Evolutionary conservation across 2,888 invertebrate species (phyloP).

Genomic region (Agrotis segetum): DNA sequence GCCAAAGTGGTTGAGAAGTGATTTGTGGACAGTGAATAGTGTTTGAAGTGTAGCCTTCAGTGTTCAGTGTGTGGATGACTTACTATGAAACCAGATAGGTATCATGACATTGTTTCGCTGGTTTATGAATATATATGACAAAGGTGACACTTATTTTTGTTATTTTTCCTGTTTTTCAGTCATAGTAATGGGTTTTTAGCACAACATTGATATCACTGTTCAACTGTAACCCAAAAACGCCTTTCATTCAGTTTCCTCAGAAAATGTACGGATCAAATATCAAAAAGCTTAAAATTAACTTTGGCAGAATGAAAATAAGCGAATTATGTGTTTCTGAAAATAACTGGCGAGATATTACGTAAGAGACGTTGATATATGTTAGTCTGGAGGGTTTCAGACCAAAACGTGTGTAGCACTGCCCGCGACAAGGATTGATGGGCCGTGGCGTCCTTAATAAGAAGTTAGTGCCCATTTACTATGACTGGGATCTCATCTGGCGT

Average conservation of each 20-base stretch:
- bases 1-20: slow-evolving; percentile 21
- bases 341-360: slow-evolving; percentile 57
- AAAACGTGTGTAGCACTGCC: slow-evolving; percentile 48
- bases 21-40: slow-evolving; percentile 19
- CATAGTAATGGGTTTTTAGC: slow-evolving; percentile 9
- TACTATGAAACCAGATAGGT: slow-evolving; percentile 49
- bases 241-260: slow-evolving; percentile 14
- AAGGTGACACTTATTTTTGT: slow-evolving; percentile 2
- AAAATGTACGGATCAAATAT: slow-evolving; percentile 58
- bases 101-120: slow-evolving; percentile 38
- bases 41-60: slow-evolving; percentile 18
- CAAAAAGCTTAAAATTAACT: slow-evolving; percentile 58
- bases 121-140: slow-evolving; percentile 31
- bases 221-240: slow-evolving; percentile 34
- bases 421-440: slow-evolving; percentile 63
- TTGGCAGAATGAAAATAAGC: slow-evolving; percentile 62
- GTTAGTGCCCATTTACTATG: slow-evolving; percentile 53
- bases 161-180: slow-evolving; percentile 13
- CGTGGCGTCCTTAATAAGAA: slow-evolving; percentile 62
- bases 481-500: slow-evolving; percentile 51
- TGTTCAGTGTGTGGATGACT: slow-evolving; percentile 11
- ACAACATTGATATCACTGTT: slow-evolving; percentile 32
- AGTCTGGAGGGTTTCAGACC: slow-evolving; percentile 55
- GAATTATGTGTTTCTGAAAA: slow-evolving; percentile 61
- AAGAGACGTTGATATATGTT: slow-evolving; percentile 59